Conservation (phyloP, 2,113 vertebrate species). For the Seriola aureovittata region DNA sequence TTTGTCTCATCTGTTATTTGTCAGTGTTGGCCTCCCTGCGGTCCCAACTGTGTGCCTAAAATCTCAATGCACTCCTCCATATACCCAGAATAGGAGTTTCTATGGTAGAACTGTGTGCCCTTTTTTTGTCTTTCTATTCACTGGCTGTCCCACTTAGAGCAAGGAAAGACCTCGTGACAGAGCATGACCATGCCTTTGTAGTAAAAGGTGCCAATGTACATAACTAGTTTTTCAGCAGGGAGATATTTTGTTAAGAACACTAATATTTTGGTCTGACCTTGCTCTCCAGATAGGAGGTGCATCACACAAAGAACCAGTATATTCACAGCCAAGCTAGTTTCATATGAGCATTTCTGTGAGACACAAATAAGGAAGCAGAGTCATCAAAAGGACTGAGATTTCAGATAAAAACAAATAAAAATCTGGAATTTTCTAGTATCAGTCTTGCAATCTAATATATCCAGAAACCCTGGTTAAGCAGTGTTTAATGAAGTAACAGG, state of each 20-base stretch:
- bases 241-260: slow-evolving; percentile 57
- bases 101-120: slow-evolving; percentile 1
- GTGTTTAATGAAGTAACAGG: slow-evolving; percentile 67
- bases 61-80: slow-evolving; percentile 45
- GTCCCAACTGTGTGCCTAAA: slow-evolving; percentile 27
- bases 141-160: slow-evolving; percentile 32
- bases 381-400: slow-evolving; percentile 29
- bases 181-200: slow-evolving; percentile 48
- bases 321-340: slow-evolving; percentile 31
- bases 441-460: slow-evolving; percentile 56
- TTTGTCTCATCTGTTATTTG: slow-evolving; percentile 67
- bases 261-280: slow-evolving; percentile 61
- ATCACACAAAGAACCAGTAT: slow-evolving; percentile 58
- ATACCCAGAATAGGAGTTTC: slow-evolving; percentile 24
- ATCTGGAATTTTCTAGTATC: slow-evolving; percentile 49
- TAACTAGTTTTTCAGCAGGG: slow-evolving; percentile 65
- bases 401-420: slow-evolving; percentile 50
- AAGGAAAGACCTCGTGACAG: slow-evolving; percentile 32
- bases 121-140: slow-evolving; percentile 24
- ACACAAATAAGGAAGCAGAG: slow-evolving; percentile 36
- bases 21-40: slow-evolving; percentile 44
- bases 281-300: slow-evolving; percentile 49
- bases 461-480: slow-evolving; percentile 57
- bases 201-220: slow-evolving; percentile 64
- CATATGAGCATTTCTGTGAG: slow-evolving; percentile 16